Conservation (phyloP, 2,797 vertebrate species). For the Enteromius afrohamiltoni region DNA sequence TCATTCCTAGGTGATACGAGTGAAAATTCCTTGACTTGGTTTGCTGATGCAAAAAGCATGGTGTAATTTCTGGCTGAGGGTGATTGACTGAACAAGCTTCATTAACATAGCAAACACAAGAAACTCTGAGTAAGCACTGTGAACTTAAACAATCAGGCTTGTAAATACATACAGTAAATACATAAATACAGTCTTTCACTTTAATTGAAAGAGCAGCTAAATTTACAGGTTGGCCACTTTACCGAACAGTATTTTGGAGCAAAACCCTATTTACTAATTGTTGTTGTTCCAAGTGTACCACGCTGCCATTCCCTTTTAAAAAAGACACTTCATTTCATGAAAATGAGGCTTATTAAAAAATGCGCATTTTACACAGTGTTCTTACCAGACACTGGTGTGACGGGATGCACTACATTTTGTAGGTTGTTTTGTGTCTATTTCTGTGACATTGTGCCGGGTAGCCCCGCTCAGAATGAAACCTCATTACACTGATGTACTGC, state of each 20-base stretch:
- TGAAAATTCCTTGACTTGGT: not conserved
- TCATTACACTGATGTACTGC: not conserved
- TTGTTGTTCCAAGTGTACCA: not conserved
- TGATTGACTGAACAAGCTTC: constrained; percentile 44
- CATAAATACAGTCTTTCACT: no score
- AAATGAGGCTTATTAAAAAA: constrained; percentile 12
- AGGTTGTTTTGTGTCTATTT: not conserved
- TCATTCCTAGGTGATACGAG: constrained; percentile 11
- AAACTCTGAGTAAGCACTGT: not conserved
- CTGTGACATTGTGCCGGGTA: not conserved
- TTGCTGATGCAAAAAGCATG: constrained; percentile 1
- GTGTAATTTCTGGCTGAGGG: constrained; percentile 9
- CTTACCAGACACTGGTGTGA: not conserved
- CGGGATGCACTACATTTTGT: not conserved
- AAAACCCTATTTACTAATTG: not conserved
- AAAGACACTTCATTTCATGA: not conserved
- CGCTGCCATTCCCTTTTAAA: not conserved
- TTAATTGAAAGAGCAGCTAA: constrained; percentile 11
- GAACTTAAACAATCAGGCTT: constrained; percentile 8
- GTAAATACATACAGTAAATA: constrained; percentile 38
- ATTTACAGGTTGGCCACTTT: not conserved
- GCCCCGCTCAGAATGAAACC: not conserved
- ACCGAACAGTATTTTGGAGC: not conserved
- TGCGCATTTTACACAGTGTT: not conserved
- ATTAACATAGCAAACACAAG: constrained; percentile 39